phyloP scores from a whole-genome alignment of 1,140 invertebrate genomes.

The Chironomus tepperi region DNA sequence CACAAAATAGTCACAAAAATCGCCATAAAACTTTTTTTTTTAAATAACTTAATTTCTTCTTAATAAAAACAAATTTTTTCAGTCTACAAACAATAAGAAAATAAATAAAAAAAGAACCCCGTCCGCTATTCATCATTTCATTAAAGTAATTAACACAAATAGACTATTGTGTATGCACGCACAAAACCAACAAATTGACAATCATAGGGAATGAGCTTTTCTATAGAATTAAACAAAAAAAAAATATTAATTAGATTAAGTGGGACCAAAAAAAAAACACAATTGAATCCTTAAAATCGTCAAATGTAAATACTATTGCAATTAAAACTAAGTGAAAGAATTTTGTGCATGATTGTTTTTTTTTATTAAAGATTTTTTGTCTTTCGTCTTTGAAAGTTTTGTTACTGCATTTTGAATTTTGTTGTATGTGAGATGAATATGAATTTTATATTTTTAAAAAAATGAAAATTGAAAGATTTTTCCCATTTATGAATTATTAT shows the following conservation, averaged over 20 bases:
- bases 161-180: neutral
- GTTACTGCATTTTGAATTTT: neutral
- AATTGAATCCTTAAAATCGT: neutral
- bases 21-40: neutral
- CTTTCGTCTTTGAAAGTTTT: neutral
- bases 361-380: constrained; percentile 1
- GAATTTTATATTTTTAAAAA: neutral
- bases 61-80: neutral
- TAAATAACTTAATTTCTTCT: neutral
- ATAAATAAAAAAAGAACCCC: too few species aligned
- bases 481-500: neutral
- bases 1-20: neutral
- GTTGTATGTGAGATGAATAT: neutral
- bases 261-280: neutral
- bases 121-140: constrained; percentile 6
- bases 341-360: constrained; percentile 7
- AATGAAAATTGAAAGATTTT: neutral
- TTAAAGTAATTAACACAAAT: neutral
- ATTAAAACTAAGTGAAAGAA: neutral
- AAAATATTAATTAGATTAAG: neutral
- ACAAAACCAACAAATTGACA: neutral
- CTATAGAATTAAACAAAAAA: too few species aligned
- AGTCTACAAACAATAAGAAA: neutral
- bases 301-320: neutral
- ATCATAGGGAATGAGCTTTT: neutral